Conservation (phyloP, 2,888 invertebrate species). For the Trilocha varians region DNA sequence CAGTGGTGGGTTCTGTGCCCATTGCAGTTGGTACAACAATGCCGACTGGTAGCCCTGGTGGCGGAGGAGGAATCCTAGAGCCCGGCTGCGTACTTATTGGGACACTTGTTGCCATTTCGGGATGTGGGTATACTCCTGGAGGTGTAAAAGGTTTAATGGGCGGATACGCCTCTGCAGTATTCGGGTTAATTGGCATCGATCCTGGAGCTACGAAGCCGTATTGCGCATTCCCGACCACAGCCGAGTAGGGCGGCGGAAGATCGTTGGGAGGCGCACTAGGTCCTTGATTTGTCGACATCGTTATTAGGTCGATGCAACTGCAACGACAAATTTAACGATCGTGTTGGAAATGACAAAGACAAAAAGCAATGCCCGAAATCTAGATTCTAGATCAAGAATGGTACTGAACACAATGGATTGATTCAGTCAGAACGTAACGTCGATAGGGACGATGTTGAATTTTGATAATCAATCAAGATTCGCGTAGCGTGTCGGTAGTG, state of each 20-base stretch:
- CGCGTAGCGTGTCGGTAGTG: too few species aligned
- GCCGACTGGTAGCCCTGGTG: conserved; percentile 42
- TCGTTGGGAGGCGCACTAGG: conserved; percentile 40
- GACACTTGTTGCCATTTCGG: conserved; percentile 20
- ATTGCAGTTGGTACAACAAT: conserved; percentile 53
- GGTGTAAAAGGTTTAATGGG: conserved; percentile 53
- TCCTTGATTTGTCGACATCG: conserved; percentile 42
- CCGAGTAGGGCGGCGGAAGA: conserved; percentile 62
- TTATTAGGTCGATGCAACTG: conserved; percentile 12
- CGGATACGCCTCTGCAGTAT: conserved; percentile 23
- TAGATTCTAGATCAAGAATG: too few species aligned
- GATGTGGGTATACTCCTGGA: conserved; percentile 59
- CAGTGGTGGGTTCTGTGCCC: conserved; percentile 59
- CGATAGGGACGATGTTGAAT: too few species aligned
- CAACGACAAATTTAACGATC: too few species aligned
- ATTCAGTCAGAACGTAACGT: too few species aligned
- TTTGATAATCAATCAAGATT: too few species aligned
- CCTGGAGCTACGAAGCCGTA: conserved; percentile 46
- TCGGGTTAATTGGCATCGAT: conserved; percentile 12
- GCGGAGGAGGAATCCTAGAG: conserved; percentile 28
- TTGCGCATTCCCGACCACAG: conserved; percentile 56
- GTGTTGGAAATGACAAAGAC: too few species aligned
- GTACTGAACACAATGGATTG: too few species aligned
- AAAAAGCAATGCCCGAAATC: too few species aligned
- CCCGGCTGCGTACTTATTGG: conserved; percentile 40